A percentile compares a stretch with the other conserved stretches of the same genome.
Evolutionary conservation across 1,140 invertebrate genomes (phyloP).

Genomic region (Arion vulgaris): DNA sequence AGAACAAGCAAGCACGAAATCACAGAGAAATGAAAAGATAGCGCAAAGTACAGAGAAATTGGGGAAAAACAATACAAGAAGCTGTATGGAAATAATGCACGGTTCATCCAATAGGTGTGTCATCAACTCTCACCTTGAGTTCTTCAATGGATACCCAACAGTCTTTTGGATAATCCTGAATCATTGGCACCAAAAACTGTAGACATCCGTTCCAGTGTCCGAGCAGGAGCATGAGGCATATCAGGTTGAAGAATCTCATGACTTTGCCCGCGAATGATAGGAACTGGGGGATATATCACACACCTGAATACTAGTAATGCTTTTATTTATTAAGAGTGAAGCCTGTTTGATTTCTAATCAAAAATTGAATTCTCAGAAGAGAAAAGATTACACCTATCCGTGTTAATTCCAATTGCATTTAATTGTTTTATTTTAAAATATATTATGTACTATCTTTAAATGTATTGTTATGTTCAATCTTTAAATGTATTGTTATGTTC

Average conservation of each 20-base stretch:
- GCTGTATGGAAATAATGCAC: background rate
- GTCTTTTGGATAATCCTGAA: slow-evolving; percentile 97
- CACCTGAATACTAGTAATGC: slow-evolving; percentile 1
- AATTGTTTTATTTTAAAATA: too few species aligned
- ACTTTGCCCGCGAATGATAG: slow-evolving; percentile 99
- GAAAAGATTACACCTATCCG: too few species aligned
- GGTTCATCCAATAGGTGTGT: background rate
- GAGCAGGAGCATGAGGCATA: slow-evolving; percentile 99
- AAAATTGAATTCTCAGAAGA: too few species aligned
- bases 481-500: too few species aligned
- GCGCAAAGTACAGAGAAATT: background rate
- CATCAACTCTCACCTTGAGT: slow-evolving; percentile 83
- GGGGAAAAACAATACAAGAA: background rate
- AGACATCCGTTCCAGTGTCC: slow-evolving; percentile 98
- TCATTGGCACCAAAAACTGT: slow-evolving; percentile 98
- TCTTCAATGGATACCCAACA: slow-evolving; percentile 99
- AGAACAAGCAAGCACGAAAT: slow-evolving; percentile 47
- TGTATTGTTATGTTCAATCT: too few species aligned
- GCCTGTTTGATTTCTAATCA: background rate
- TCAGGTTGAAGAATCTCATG: slow-evolving; percentile 99
- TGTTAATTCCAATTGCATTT: too few species aligned
- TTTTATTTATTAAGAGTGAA: background rate
- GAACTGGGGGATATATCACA: slow-evolving; percentile 81
- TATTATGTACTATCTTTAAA: too few species aligned
- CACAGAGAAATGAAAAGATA: slow-evolving; percentile 41